Base-by-base conservation (phyloP, 2,888 invertebrate genomes). In the Petrolisthes manimaculis region DNA sequence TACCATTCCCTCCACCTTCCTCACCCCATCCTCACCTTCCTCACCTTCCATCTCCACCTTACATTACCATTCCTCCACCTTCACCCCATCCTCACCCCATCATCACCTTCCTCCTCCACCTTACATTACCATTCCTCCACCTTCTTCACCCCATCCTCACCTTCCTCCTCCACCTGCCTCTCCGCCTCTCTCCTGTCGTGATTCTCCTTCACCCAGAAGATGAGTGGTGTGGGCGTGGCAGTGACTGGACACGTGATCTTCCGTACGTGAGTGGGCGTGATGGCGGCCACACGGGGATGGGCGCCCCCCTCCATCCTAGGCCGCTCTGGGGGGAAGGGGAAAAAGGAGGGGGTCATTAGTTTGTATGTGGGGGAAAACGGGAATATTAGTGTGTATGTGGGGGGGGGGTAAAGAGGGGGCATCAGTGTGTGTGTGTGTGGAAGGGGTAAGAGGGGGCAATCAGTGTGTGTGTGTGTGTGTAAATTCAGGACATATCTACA, bases 191-290 rank as follows among this genome's bases (percentile, higher is more conserved):
- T 51, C 84, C 78, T 61, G 24, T 24, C 83, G 71, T 88, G 87
- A 74, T 84, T 88, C 87, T 88, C 87, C 80, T 71, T 83, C 55
- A 71, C 87, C 87, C 87, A 88, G 83, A 88, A 88, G 37, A 88
- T 55, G 37, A 88, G n/a, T 37, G 87, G 87, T 37, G 79, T 83
- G 84, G 87, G 87, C 56, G 84, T 84, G 84, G 87, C 87, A 0
- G 83, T 80, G 61, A 88, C 84, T 8, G 87, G 87, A 74, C 87
- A 88, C 74, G 24, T 69, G 75, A 88, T 88, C 84, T 88, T 79
- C 4, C 88, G 69, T 1, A 88, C 88, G 61, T 88, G 88, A 8
- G 88, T 83, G 5, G 88, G 88, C 21, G 84, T 84, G 80, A 84
- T 84, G 51, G 80, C 74, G 21, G 84, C 84, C 5, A 84, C 69